Evolutionary conservation across 2,113 vertebrate species (phyloP).

Genomic region (Paedocypris sp.): DNA sequence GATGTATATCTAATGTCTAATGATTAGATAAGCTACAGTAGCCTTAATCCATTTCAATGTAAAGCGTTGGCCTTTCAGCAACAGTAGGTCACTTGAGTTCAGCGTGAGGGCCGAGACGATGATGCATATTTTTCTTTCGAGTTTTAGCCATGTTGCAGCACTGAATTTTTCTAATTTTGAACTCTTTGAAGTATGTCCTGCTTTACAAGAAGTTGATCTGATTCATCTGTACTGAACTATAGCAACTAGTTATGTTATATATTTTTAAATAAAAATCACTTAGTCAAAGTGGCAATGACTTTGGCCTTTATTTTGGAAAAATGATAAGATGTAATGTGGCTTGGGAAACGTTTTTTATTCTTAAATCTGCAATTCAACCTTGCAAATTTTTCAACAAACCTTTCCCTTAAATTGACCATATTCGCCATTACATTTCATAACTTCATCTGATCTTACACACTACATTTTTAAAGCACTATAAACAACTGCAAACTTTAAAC

Average conservation of each 20-base stretch:
- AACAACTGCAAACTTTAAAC: neutral
- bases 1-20: conserved; percentile 53
- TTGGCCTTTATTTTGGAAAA: neutral
- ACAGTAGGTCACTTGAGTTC: conserved; percentile 38
- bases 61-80: conserved; percentile 30
- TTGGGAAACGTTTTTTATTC: neutral
- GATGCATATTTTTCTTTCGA: conserved; percentile 42
- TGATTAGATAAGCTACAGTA: conserved; percentile 51
- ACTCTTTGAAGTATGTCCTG: conserved; percentile 46
- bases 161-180: conserved; percentile 53
- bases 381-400: no score
- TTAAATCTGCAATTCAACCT: no score
- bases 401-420: no score
- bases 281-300: neutral
- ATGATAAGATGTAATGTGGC: no score
- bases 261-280: conserved; percentile 60
- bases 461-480: neutral
- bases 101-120: conserved; percentile 27
- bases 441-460: neutral
- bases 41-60: conserved; percentile 48
- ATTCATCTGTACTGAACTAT: conserved; percentile 52
- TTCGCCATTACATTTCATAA: no score
- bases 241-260: conserved; percentile 48
- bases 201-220: conserved; percentile 57
- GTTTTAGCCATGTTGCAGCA: conserved; percentile 59